Conservation (phyloP, 2,888 invertebrate genomes). For the Lasioglossum calceatum region DNA sequence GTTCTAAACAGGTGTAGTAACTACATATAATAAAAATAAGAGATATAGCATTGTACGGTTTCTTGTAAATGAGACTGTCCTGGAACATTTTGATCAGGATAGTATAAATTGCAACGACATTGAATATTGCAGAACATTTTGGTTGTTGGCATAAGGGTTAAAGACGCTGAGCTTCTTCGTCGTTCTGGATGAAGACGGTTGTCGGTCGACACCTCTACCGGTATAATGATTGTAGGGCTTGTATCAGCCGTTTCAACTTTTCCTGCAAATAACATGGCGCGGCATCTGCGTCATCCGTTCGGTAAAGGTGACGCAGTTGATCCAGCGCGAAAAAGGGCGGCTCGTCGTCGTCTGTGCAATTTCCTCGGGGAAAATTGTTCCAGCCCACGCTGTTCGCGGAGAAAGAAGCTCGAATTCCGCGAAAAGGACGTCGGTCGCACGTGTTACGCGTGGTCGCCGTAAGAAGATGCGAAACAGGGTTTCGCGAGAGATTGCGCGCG, state of each 20-base stretch:
- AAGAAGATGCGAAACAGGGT: not conserved
- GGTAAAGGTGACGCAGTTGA: not conserved
- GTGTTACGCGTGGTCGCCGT: not conserved
- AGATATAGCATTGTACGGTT: too few species aligned
- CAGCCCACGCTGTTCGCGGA: conserved; percentile 42
- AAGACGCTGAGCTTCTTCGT: not conserved
- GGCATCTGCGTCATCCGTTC: not conserved
- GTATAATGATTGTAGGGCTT: not conserved
- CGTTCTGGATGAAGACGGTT: not conserved
- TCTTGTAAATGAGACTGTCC: too few species aligned
- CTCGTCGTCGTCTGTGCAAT: conserved; percentile 41
- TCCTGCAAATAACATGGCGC: not conserved
- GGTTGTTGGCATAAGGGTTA: too few species aligned
- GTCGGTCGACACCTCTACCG: not conserved
- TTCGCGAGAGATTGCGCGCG: not conserved
- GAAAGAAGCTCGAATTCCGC: not conserved
- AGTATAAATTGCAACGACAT: too few species aligned
- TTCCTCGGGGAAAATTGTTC: conserved; percentile 44
- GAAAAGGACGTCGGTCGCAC: not conserved
- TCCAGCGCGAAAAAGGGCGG: not conserved
- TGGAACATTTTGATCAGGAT: too few species aligned
- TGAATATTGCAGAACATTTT: too few species aligned
- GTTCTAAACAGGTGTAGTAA: too few species aligned
- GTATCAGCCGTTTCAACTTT: not conserved
- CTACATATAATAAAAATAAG: too few species aligned